A percentile compares a stretch with the other conserved stretches of the same genome.
Evolutionary conservation across 2,888 invertebrate species (phyloP).

Genomic region (Ophion ellenae): DNA sequence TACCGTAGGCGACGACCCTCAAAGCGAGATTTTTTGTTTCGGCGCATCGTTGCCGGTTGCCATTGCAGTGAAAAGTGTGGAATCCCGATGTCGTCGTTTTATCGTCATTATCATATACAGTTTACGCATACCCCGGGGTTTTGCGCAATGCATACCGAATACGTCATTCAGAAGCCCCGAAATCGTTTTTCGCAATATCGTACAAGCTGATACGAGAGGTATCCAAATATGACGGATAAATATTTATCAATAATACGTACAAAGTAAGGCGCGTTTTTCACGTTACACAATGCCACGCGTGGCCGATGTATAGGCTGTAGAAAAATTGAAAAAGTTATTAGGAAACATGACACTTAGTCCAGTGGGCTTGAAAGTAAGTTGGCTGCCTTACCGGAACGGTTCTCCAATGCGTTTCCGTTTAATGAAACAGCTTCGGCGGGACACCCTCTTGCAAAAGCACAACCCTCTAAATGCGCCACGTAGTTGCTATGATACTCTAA

Average conservation of each 20-base stretch:
- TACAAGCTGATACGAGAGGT: no score
- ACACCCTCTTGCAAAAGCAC: slow-evolving; percentile 19
- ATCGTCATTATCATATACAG: not conserved
- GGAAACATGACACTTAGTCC: slow-evolving; percentile 41
- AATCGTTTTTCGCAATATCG: not conserved
- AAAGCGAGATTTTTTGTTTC: slow-evolving; percentile 45
- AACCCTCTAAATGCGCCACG: slow-evolving; percentile 32
- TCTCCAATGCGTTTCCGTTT: slow-evolving; percentile 32
- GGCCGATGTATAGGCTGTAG: slow-evolving; percentile 9
- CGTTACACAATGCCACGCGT: not conserved
- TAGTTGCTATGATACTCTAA: slow-evolving; percentile 1
- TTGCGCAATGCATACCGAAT: not conserved
- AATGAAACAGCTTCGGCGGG: slow-evolving; percentile 50
- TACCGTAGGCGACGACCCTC: no score
- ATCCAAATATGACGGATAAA: no score
- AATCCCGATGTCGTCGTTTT: slow-evolving; percentile 3
- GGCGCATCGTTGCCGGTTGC: slow-evolving; percentile 6
- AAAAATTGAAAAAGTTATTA: slow-evolving; percentile 52
- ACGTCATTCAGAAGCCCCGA: not conserved
- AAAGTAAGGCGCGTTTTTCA: no score
- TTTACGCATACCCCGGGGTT: not conserved
- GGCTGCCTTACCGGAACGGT: slow-evolving; percentile 22
- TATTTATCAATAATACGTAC: no score
- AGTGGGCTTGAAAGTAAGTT: slow-evolving; percentile 24
- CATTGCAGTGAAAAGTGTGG: slow-evolving; percentile 35